Evolutionary conservation across 1,140 invertebrate species (phyloP).

Genomic region (Cydia splendana): DNA sequence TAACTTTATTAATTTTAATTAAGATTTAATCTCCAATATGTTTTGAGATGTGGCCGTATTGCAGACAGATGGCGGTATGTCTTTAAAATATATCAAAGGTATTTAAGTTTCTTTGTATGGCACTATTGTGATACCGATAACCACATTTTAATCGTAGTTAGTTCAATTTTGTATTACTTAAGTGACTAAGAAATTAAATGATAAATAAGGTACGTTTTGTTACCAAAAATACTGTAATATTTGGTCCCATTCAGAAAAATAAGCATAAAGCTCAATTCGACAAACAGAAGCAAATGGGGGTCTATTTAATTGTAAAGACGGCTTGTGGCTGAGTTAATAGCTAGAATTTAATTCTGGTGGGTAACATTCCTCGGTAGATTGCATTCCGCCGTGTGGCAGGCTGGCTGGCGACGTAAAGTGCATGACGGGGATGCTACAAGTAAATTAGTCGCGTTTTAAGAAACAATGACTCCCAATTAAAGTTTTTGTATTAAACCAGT

Average conservation of each 20-base stretch:
- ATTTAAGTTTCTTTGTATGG: too few relatives aligned
- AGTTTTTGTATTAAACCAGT: neutral
- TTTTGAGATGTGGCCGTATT: too few relatives aligned
- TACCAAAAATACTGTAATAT: neutral
- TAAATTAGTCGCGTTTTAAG: slow-evolving; percentile 28
- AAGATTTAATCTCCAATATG: too few relatives aligned
- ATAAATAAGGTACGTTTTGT: neutral
- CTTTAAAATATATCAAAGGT: too few relatives aligned
- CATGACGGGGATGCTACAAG: slow-evolving; percentile 22
- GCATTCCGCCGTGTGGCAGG: slow-evolving; percentile 61
- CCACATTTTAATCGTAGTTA: too few relatives aligned
- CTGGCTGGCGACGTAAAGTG: slow-evolving; percentile 47
- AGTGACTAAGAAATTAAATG: too few relatives aligned
- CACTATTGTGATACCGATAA: too few relatives aligned
- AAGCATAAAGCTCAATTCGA: slow-evolving; percentile 34
- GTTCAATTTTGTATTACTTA: too few relatives aligned
- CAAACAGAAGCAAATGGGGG: slow-evolving; percentile 39
- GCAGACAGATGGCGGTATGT: too few relatives aligned
- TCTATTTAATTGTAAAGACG: slow-evolving; percentile 47
- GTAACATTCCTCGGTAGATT: slow-evolving; percentile 72
- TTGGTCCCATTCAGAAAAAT: neutral
- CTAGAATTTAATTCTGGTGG: slow-evolving; percentile 70
- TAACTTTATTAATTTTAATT: too few relatives aligned
- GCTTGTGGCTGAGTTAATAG: slow-evolving; percentile 48
- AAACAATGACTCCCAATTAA: slow-evolving; percentile 1